Evolutionary conservation across 2,797 vertebrate genomes (phyloP).

Genomic region (Myotis pilosus): DNA sequence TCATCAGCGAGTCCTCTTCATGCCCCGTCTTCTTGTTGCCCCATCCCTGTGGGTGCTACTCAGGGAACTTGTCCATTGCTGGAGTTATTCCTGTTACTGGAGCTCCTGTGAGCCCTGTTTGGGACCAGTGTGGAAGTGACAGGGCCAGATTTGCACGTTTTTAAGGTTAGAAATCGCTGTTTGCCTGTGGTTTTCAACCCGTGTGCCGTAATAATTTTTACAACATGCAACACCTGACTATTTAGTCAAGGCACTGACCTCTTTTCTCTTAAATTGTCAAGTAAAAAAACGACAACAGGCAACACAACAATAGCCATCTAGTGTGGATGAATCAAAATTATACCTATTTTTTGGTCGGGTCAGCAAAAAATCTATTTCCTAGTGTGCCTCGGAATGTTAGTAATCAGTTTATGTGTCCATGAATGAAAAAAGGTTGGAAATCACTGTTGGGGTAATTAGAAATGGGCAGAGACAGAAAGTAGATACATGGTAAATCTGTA

Average conservation of each 20-base stretch:
- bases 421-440: not conserved
- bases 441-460: not conserved
- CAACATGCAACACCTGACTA: not conserved
- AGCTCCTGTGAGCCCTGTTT: not conserved
- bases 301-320: not conserved
- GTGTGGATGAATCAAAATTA: not conserved
- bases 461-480: not conserved
- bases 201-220: not conserved
- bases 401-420: not conserved
- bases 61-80: not conserved
- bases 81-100: not conserved
- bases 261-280: not conserved
- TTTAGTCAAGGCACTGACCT: not conserved
- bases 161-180: not conserved
- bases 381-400: not conserved
- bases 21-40: not conserved
- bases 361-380: not conserved
- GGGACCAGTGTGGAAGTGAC: not conserved
- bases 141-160: not conserved
- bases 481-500: not conserved
- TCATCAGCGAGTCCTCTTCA: not conserved
- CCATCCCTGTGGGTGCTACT: not conserved
- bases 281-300: not conserved
- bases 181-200: not conserved
- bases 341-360: not conserved